phyloP scores from a whole-genome alignment of 2,113 vertebrate genomes.

The Trichomycterus rosablanca region DNA sequence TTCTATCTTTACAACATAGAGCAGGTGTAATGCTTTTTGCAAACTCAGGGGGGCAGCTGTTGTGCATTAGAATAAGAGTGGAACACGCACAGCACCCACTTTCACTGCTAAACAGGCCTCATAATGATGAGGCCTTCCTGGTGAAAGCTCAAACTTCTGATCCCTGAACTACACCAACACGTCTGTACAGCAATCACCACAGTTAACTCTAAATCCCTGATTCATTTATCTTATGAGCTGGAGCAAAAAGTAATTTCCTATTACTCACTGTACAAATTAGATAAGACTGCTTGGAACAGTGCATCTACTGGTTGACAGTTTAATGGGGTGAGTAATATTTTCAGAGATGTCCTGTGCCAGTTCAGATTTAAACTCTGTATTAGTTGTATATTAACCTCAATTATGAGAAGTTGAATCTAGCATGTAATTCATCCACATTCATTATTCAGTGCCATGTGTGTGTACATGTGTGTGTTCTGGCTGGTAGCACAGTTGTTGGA shows the following conservation, averaged over 20 bases:
- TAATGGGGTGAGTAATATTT: conserved; percentile 2
- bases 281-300: conserved; percentile 15
- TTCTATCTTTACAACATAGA: background rate
- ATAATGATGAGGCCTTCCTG: conserved; percentile 24
- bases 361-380: no score
- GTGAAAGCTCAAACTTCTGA: conserved; percentile 1
- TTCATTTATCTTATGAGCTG: conserved; percentile 11
- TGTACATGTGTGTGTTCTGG: no score
- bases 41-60: conserved; percentile 29
- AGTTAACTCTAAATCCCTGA: conserved; percentile 15
- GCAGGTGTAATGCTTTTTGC: conserved; percentile 3
- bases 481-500: no score
- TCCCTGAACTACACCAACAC: background rate
- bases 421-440: no score
- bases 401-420: background rate
- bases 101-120: background rate
- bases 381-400: background rate
- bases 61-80: background rate
- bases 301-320: background rate
- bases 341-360: conserved; percentile 1
- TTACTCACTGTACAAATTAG: conserved; percentile 20
- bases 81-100: background rate
- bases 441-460: no score
- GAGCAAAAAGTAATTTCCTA: conserved; percentile 12
- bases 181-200: background rate